A percentile compares a stretch with the other conserved stretches of the same genome.
Conservation (phyloP, 1,140 invertebrate species). For the Cotesia typhae region DNA sequence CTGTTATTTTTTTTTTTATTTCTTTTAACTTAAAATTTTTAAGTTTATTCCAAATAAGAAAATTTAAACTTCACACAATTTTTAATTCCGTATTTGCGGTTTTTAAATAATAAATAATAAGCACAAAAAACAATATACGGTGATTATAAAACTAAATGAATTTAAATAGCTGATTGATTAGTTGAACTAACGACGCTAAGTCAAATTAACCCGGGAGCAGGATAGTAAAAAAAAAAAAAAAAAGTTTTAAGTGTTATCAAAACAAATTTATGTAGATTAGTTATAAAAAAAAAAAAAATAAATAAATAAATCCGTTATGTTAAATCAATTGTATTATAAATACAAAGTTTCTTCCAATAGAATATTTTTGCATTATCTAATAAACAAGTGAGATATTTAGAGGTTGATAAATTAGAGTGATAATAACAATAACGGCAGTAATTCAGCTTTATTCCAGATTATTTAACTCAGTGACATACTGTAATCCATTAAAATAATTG, state of each 20-base stretch:
- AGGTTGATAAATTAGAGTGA: neutral
- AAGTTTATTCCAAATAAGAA: too few relatives aligned
- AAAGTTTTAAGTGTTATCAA: neutral
- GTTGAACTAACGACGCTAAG: constrained; percentile 12
- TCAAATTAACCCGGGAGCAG: constrained; percentile 30
- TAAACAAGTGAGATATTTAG: constrained; percentile 4
- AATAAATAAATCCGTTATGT: constrained; percentile 9
- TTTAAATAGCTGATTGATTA: constrained; percentile 17
- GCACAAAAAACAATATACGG: too few relatives aligned
- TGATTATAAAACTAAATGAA: too few relatives aligned
- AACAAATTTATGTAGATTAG: constrained; percentile 17
- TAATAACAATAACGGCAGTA: neutral
- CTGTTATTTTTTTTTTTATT: constrained; percentile 15
- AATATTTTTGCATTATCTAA: constrained; percentile 27
- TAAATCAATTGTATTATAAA: constrained; percentile 24
- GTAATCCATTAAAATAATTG: too few relatives aligned
- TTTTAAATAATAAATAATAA: too few relatives aligned
- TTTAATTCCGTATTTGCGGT: too few relatives aligned
- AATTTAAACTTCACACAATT: too few relatives aligned
- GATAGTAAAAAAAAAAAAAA: constrained; percentile 15
- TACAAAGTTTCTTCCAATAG: constrained; percentile 31
- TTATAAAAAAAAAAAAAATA: neutral
- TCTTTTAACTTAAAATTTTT: neutral
- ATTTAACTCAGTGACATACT: too few relatives aligned
- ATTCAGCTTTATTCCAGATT: too few relatives aligned